Conservation (phyloP, 2,113 vertebrate species). For the Xiphorhynchus elegans region DNA sequence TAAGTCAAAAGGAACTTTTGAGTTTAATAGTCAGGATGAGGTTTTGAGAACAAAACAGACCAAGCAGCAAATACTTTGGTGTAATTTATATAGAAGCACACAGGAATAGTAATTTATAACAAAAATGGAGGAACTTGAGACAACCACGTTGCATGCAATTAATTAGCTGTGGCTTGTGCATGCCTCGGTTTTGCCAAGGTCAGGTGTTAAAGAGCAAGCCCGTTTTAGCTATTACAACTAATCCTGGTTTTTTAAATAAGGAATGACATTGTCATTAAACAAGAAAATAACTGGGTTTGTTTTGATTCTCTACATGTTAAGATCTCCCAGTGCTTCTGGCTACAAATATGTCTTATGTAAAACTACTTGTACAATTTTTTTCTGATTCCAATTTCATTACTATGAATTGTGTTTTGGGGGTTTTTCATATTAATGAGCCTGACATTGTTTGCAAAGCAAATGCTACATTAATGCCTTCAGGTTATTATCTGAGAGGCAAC, state of each 20-base stretch:
- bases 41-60: background rate
- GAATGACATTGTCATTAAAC: constrained; percentile 7
- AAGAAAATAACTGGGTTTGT: background rate
- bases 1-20: background rate
- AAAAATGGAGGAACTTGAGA: background rate
- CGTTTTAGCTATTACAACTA: background rate
- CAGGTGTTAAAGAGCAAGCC: background rate
- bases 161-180: background rate
- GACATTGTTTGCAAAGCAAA: background rate
- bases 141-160: background rate
- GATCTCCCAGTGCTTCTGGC: background rate
- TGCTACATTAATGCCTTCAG: background rate
- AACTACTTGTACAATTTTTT: background rate
- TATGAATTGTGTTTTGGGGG: background rate
- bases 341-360: background rate
- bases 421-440: constrained; percentile 11
- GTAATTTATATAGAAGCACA: background rate
- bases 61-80: background rate
- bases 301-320: background rate
- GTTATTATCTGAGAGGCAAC: constrained; percentile 32
- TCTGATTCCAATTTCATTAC: background rate
- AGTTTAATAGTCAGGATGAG: background rate
- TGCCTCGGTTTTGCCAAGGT: background rate
- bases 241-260: background rate
- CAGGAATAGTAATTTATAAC: background rate